A percentile compares a stretch with the other conserved stretches of the same genome.
phyloP scores from a whole-genome alignment of 2,797 vertebrate species.

The Bradypus variegatus region DNA sequence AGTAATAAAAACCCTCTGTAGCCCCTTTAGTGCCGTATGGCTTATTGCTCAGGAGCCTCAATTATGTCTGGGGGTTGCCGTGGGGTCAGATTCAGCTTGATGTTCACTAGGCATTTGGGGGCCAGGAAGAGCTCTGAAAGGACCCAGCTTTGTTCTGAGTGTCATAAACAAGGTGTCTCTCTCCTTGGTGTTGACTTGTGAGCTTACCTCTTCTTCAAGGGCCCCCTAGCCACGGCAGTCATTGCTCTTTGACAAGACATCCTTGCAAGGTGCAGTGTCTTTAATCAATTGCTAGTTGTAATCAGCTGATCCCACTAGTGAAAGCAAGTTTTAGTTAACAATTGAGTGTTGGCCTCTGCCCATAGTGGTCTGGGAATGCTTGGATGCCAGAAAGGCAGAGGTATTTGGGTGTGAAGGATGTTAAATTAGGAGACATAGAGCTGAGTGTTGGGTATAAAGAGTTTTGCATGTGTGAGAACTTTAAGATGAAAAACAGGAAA shows the following conservation, averaged over 20 bases:
- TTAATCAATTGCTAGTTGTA: neutral
- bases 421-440: neutral
- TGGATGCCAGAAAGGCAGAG: neutral
- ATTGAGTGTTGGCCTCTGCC: neutral
- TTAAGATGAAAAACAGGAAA: constrained; percentile 36
- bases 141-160: neutral
- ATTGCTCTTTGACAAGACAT: neutral
- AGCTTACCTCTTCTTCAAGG: neutral
- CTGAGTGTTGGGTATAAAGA: neutral
- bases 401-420: neutral
- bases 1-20: constrained; percentile 29
- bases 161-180: neutral
- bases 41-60: neutral
- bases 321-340: neutral
- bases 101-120: neutral
- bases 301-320: neutral
- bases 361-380: neutral
- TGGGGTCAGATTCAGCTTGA: constrained; percentile 26
- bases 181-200: neutral
- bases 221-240: neutral
- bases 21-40: neutral
- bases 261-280: neutral
- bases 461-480: constrained; percentile 23
- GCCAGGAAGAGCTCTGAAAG: neutral
- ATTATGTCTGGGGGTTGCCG: neutral